phyloP scores from a whole-genome alignment of 2,113 vertebrate genomes.

The Microcebus lehilahytsara region DNA sequence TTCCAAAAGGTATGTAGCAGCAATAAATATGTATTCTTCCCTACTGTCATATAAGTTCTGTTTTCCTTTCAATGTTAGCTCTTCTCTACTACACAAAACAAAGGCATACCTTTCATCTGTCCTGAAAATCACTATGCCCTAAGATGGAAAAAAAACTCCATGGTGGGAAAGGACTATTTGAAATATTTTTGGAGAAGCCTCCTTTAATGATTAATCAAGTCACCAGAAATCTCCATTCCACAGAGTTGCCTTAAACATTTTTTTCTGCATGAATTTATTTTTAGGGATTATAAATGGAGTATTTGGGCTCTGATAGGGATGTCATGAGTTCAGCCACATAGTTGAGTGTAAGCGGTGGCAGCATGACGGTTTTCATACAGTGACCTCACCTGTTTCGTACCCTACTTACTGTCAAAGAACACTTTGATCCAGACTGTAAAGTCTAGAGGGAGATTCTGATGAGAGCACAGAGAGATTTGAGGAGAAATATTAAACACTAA shows the following conservation, averaged over 20 bases:
- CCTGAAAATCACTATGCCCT: neutral
- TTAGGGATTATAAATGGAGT: neutral
- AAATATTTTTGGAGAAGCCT: neutral
- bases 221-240: neutral
- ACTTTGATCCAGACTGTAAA: neutral
- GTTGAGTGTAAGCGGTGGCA: neutral
- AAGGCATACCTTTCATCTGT: neutral
- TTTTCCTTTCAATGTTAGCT: neutral
- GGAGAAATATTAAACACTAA: no score
- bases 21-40: neutral
- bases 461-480: neutral
- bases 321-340: neutral
- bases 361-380: neutral
- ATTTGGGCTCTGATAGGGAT: neutral
- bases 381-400: neutral
- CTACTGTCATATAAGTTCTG: neutral
- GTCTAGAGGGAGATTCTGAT: neutral
- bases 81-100: neutral
- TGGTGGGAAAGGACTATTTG: neutral
- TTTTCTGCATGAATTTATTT: neutral
- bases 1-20: neutral
- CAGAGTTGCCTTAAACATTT: neutral
- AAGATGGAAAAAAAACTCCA: neutral
- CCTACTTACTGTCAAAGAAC: neutral
- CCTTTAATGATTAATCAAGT: neutral